Conservation (phyloP, 2,888 invertebrate species). For the Machimus rusticus region DNA sequence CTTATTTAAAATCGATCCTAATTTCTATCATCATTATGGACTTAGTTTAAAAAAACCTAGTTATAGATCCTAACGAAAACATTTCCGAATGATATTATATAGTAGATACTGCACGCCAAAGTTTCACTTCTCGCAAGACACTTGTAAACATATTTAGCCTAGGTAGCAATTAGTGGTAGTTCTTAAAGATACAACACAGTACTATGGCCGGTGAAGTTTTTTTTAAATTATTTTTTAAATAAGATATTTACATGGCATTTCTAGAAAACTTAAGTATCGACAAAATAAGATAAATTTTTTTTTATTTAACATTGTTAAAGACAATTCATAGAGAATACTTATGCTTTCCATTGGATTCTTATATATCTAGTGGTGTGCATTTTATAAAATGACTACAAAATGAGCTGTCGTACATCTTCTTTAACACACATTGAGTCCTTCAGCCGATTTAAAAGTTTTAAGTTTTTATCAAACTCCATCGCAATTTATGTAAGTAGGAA, state of each 20-base stretch:
- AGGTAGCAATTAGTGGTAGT: neutral
- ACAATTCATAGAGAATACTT: neutral
- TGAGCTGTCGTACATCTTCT: neutral
- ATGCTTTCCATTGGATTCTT: neutral
- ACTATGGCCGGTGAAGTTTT: neutral
- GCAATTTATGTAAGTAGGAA: neutral
- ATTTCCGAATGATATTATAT: neutral
- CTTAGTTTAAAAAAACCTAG: neutral
- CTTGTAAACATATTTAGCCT: neutral
- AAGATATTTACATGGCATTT: constrained; percentile 20
- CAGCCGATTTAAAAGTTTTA: neutral
- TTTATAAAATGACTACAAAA: neutral
- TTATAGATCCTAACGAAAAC: neutral
- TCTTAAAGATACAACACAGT: constrained; percentile 23
- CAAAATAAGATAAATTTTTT: neutral
- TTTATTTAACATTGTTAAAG: neutral
- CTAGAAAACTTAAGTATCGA: neutral
- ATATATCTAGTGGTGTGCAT: neutral
- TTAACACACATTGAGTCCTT: neutral
- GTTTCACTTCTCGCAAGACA: neutral
- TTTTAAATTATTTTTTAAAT: neutral
- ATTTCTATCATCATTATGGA: neutral
- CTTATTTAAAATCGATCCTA: neutral
- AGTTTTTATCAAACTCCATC: neutral
- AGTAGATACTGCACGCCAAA: neutral